Evolutionary conservation across 2,113 vertebrate genomes (phyloP).

Genomic region (Callipepla squamata): DNA sequence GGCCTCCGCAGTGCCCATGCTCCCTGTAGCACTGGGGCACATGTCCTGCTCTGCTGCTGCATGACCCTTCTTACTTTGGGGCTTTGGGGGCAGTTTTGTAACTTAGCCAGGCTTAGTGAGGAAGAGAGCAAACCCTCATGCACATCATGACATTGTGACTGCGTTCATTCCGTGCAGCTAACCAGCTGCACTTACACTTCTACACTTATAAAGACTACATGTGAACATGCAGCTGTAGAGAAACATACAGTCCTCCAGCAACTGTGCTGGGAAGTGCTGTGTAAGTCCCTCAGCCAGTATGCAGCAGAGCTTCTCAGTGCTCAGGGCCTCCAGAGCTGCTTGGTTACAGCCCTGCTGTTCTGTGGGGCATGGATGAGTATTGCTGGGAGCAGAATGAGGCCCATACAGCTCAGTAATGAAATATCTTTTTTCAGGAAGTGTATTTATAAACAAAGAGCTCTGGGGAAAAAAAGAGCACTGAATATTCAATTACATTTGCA

Average conservation of each 20-base stretch:
- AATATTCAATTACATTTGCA: constrained; percentile 62
- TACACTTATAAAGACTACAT: background rate
- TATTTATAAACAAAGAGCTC: constrained; percentile 60
- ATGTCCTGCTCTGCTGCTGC: background rate
- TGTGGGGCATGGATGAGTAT: constrained; percentile 8
- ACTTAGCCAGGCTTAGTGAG: background rate
- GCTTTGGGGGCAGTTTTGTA: background rate
- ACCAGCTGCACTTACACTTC: background rate
- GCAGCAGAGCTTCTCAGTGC: constrained; percentile 19
- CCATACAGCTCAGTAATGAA: constrained; percentile 40
- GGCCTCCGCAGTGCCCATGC: background rate
- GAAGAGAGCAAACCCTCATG: background rate
- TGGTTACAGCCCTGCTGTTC: constrained; percentile 37
- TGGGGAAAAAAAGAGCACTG: constrained; percentile 46
- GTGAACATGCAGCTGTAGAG: background rate
- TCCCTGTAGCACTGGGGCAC: background rate
- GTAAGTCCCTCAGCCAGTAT: background rate
- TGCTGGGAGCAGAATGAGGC: constrained; percentile 44
- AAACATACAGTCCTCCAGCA: background rate
- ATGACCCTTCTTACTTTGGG: background rate
- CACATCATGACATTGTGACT: fast-evolving
- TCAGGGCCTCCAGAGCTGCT: constrained; percentile 9
- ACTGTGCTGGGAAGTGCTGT: background rate
- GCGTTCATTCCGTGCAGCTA: background rate
- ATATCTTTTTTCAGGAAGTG: constrained; percentile 60